Conservation (phyloP, 2,888 invertebrate genomes). For the Dryadula phaetusa region DNA sequence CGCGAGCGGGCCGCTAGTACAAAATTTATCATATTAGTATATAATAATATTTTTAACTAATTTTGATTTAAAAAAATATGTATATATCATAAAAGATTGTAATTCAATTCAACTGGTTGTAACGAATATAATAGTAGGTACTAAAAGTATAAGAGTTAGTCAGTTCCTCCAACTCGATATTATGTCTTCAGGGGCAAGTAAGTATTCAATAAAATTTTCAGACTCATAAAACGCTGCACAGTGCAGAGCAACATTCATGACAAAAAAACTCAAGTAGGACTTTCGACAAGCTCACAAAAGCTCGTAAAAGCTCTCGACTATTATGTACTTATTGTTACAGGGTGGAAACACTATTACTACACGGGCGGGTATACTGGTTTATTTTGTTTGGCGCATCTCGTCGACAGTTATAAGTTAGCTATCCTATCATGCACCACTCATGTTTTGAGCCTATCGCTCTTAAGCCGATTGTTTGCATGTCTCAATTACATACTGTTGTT, state of each 20-base stretch:
- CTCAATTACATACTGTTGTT: neutral
- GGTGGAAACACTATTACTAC: slow-evolving; percentile 84
- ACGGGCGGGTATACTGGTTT: slow-evolving; percentile 70
- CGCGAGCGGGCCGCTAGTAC: too few relatives aligned
- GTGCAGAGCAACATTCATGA: slow-evolving; percentile 69
- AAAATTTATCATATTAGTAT: too few relatives aligned
- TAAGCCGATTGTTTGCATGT: neutral
- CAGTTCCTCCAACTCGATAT: slow-evolving; percentile 52
- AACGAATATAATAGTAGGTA: slow-evolving; percentile 45
- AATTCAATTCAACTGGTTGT: neutral
- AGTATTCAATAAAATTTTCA: slow-evolving; percentile 80
- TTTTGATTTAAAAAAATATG: too few relatives aligned
- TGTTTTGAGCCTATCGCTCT: slow-evolving; percentile 34
- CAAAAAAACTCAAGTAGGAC: slow-evolving; percentile 80
- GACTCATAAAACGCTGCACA: slow-evolving; percentile 66
- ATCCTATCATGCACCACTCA: slow-evolving; percentile 43
- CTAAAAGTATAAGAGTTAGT: neutral
- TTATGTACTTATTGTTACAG: slow-evolving; percentile 84
- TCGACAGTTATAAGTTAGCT: slow-evolving; percentile 51
- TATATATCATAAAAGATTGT: too few relatives aligned
- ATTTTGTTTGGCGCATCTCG: slow-evolving; percentile 74
- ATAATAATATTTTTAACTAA: too few relatives aligned
- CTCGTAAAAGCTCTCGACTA: slow-evolving; percentile 83
- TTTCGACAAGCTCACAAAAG: slow-evolving; percentile 82
- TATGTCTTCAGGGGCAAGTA: slow-evolving; percentile 62